phyloP scores from a whole-genome alignment of 2,888 invertebrate genomes.

The Caradrina kadenii region DNA sequence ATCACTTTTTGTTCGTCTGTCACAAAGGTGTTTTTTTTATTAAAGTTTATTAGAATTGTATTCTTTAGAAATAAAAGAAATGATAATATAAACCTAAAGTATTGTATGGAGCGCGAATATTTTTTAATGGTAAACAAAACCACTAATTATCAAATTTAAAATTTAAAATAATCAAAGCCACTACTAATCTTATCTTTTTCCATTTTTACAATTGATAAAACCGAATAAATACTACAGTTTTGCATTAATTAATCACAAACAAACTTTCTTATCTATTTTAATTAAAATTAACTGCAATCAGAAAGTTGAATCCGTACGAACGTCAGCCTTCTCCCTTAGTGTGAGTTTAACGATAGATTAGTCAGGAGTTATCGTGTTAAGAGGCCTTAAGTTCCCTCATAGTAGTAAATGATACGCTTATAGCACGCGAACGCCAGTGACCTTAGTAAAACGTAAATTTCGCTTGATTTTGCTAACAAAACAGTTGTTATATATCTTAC shows the following conservation, averaged over 20 bases:
- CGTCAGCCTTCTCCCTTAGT: constrained; percentile 59
- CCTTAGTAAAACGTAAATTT: constrained; percentile 47
- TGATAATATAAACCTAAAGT: too few species aligned
- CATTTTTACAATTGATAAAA: too few species aligned
- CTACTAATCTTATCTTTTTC: background rate
- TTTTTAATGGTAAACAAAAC: background rate
- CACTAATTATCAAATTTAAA: too few species aligned
- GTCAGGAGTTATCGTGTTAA: constrained; percentile 73
- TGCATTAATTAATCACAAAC: background rate
- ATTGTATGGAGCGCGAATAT: too few species aligned
- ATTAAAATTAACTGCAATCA: constrained; percentile 58
- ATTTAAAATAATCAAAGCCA: background rate
- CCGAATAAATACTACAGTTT: too few species aligned
- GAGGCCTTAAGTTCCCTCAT: constrained; percentile 73
- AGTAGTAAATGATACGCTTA: constrained; percentile 77
- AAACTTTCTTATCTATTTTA: constrained; percentile 25
- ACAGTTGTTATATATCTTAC: background rate
- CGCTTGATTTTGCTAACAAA: constrained; percentile 23
- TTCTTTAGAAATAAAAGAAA: too few species aligned
- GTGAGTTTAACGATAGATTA: constrained; percentile 73
- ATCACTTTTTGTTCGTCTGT: too few species aligned
- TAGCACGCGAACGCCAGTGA: constrained; percentile 72
- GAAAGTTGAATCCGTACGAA: constrained; percentile 60
- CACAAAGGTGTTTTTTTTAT: too few species aligned
- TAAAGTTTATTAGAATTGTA: too few species aligned